These are phyloP conservation scores for Enteromius afrohamiltoni DNA, from an alignment of 2,797 vertebrate species.

Conservation along the genomic window DNA sequence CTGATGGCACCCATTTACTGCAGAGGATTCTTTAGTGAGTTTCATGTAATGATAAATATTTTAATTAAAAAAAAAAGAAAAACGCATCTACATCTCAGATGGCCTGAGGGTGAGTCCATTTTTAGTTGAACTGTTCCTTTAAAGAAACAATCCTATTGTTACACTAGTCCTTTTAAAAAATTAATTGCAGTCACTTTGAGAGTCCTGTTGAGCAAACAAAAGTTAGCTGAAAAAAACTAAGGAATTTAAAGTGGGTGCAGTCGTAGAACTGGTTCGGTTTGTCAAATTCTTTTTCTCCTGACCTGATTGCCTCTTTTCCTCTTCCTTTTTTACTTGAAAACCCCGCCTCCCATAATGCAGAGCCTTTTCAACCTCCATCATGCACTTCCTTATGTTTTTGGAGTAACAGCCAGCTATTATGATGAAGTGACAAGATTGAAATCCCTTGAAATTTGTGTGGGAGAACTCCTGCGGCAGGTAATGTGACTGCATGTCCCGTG, in stretches of 20 bases:
- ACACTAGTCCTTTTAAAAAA: not conserved
- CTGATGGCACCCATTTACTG: not conserved
- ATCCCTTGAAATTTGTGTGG: conserved; percentile 10
- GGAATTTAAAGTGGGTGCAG: not conserved
- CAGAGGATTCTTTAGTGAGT: too few species aligned
- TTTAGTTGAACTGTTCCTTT: not conserved
- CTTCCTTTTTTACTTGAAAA: not conserved
- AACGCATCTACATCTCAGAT: too few species aligned
- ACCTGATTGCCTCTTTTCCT: not conserved
- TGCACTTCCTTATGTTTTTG: not conserved
- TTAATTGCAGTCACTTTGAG: not conserved
- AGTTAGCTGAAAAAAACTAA: not conserved
- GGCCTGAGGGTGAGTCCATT: not conserved
- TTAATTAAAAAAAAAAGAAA: not conserved
- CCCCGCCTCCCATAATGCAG: not conserved
- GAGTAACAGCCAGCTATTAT: conserved; percentile 12
- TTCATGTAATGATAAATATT: not conserved
- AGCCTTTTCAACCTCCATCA: not conserved
- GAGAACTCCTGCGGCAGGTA: not conserved
- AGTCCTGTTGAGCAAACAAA: not conserved
- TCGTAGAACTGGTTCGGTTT: not conserved
- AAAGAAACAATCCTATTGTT: not conserved
- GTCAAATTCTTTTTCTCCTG: not conserved
- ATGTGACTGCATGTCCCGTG: conserved; percentile 27
- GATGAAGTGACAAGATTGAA: conserved; percentile 33